Evolutionary conservation across 37 sponge, comb jelly and placozoan species (phyloP), one percentile per base, ranked within the genome.

Genomic region (Halichondria panicea): DNA sequence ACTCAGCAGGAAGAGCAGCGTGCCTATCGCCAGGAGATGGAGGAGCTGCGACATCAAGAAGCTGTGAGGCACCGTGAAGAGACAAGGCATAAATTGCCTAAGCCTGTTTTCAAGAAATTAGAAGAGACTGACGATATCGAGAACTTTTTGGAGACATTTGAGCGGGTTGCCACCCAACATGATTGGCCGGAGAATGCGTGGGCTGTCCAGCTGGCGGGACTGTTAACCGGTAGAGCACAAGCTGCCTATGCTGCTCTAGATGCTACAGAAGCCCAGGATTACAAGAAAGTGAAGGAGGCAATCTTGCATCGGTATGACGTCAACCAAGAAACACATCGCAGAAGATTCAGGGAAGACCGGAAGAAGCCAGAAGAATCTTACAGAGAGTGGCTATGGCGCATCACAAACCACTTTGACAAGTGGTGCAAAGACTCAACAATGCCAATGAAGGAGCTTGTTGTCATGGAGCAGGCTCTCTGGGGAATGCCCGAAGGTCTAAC

Each of bases 251-350:
- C 66, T 31, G 58, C 44, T 5, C 40, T 78, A 41, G 55, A 11
- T 3, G 43, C 30, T 0, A 50, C 43, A 8, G 53, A 59, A 28
- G 71, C 81, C 13, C 6, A 13, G 27, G 62, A 69, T 37, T 80
- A 80, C 71, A 4, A 43, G 19, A 36, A 27, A 19, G 44, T 80
- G 32, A 80, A 80, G 58, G 24, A 42, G 36, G 81, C 81, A 13
- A 46, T 69, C 15, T 50, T 80, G 37, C 36, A 55, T n/a, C 42
- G 79, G 41, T 68, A 78, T 36, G 79, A 78, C 19, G 59, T 78
- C 3, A 68, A 34, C 30, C 70, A 66, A 46, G 79, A 78, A 28
- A 68, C 79, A 8, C 44, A 68, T 34, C 68, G 70, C 2, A 38
- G 28, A 30, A 50, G 43, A 21, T 78, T 78, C 35, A 52, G 77